phyloP scores from a whole-genome alignment of 2,888 invertebrate genomes.

The Drosophila basisetae region DNA sequence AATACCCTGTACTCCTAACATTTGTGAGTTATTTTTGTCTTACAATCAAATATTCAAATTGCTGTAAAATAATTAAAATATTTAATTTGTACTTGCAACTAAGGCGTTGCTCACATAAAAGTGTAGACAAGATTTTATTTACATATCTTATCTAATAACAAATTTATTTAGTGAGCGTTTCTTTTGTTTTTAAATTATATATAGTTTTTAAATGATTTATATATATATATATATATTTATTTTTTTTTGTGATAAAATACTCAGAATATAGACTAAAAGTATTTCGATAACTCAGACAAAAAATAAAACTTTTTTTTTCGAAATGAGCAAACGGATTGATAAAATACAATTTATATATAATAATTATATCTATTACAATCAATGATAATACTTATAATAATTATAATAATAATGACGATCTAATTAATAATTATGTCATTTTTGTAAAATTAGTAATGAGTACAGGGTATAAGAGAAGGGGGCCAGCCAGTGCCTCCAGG shows the following conservation, averaged over 20 bases:
- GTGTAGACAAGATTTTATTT: neutral
- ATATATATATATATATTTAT: no score
- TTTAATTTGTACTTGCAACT: neutral
- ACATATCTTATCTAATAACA: no score
- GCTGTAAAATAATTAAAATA: neutral
- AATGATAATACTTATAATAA: neutral
- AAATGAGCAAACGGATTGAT: neutral
- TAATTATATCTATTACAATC: neutral
- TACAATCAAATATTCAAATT: neutral
- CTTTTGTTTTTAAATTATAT: no score
- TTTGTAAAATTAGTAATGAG: neutral
- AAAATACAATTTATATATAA: neutral
- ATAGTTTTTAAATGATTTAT: neutral
- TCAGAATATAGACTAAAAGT: no score
- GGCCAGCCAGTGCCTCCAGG: neutral
- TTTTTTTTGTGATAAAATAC: no score
- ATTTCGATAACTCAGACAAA: neutral
- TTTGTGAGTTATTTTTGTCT: neutral
- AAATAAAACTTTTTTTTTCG: neutral
- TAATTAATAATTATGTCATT: neutral
- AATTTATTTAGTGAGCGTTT: no score
- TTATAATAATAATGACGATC: neutral
- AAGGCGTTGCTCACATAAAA: neutral
- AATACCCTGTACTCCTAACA: conserved; percentile 1
- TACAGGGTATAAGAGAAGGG: neutral